Evolutionary conservation across 2,888 invertebrate species (phyloP).

Genomic region (Drosophila meridiana): DNA sequence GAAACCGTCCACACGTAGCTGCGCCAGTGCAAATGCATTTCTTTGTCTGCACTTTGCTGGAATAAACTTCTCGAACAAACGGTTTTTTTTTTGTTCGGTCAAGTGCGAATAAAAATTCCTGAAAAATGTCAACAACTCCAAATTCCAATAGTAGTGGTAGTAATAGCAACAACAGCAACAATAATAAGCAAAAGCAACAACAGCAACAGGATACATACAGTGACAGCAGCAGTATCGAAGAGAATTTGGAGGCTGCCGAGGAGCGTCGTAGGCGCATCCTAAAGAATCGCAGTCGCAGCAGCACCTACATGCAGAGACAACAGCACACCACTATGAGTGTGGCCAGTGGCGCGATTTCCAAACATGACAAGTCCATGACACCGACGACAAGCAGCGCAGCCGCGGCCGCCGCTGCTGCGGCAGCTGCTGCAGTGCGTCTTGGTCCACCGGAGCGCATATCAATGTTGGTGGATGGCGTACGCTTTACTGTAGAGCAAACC

Average conservation of each 20-base stretch:
- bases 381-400: conserved; percentile 56
- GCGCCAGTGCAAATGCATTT: conserved; percentile 52
- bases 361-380: conserved; percentile 67
- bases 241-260: conserved; percentile 91
- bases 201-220: conserved; percentile 79
- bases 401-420: conserved; percentile 34
- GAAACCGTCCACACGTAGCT: conserved; percentile 10
- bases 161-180: conserved; percentile 71
- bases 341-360: conserved; percentile 75
- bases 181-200: conserved; percentile 82
- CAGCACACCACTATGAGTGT: conserved; percentile 54
- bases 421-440: conserved; percentile 49
- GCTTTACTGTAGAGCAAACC: conserved; percentile 96
- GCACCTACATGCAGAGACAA: conserved; percentile 75
- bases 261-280: conserved; percentile 88
- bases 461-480: conserved; percentile 97
- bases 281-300: conserved; percentile 87
- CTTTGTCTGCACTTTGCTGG: conserved; percentile 60
- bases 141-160: conserved; percentile 82
- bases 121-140: conserved; percentile 83
- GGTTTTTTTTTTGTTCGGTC: conserved; percentile 30
- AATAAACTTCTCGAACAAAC: conserved; percentile 48
- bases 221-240: conserved; percentile 93
- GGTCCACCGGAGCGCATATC: conserved; percentile 90
- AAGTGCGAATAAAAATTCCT: conserved; percentile 49